Evolutionary conservation across 2,113 vertebrate species (phyloP), one percentile per base, ranked within the genome.

Genomic region (Sapajus apella): DNA sequence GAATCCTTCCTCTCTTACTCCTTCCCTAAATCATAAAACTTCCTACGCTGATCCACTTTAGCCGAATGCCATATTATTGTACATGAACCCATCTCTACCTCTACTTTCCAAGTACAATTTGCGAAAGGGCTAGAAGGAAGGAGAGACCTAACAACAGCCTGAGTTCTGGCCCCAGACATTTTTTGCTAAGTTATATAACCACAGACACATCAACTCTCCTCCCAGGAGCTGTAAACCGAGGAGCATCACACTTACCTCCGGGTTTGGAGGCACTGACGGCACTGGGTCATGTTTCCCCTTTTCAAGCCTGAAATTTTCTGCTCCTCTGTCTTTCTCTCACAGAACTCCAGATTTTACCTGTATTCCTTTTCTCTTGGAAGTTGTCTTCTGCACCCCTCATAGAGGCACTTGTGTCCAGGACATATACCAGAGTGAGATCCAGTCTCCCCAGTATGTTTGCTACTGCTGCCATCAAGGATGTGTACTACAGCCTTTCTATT

Each of bases 271-370:
- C 20, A 2, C 6, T 92, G 8, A 52, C 2, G 16, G 6, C 5
- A 58, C 2, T 17, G n/a, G 7, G 8, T 20, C 16, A 4, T 47
- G 10, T n/a, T 16, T 13, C 50, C 2, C 7, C 35, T 50, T 2
- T 79, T 43, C 17, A 30, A 73, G 27, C 14, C 37, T 77, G 14
- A 47, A n/a, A 55, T 8, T 30, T 72, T n/a, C 50, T 50, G 1
- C 6, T 52, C n/a, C 35, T 50, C 47, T 52, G 16, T 43, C 55
- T 64, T n/a, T 16, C 11, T 25, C 50, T 84, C 1, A 23, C 1
- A 12, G 20, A 50, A n/a, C 16, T 37, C 50, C 6, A 72, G 12
- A 66, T 30, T 32, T 40, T 64, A 2, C 2, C 40, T 64, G 13
- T 30, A 55, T 47, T 56, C 25, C 11, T 47, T 23, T 5, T 23